Evolutionary conservation across 2,797 vertebrate species (phyloP).

Genomic region (Benthosema pterotum): DNA sequence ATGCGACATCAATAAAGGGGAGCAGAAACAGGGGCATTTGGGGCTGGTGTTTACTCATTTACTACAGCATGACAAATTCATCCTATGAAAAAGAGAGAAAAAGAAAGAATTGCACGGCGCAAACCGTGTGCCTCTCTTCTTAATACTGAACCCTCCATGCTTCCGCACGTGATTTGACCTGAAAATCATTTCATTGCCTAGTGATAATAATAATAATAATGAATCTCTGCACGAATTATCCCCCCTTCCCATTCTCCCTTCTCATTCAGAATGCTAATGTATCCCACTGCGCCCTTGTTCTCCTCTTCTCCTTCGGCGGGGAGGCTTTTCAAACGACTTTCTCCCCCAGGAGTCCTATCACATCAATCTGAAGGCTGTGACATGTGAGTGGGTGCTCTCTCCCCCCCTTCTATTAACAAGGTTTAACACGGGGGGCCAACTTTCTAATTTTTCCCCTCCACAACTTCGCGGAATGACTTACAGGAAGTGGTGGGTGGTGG

Average conservation of each 20-base stretch:
- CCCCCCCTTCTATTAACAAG: conserved; percentile 21
- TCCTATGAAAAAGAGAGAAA: too few species aligned
- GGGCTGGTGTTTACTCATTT: conserved; percentile 10
- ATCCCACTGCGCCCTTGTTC: conserved; percentile 10
- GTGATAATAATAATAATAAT: conserved; percentile 42
- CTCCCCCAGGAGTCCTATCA: conserved; percentile 15
- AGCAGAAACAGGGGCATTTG: background rate
- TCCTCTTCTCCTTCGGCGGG: conserved; percentile 10
- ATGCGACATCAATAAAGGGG: background rate
- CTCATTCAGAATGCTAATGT: conserved; percentile 14
- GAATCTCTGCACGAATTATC: conserved; percentile 18
- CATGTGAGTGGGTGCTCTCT: conserved; percentile 17
- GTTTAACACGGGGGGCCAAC: conserved; percentile 35
- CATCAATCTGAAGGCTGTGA: conserved; percentile 10
- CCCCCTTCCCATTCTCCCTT: conserved; percentile 6
- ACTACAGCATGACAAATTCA: background rate
- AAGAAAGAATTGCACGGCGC: conserved; percentile 28
- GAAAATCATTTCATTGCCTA: conserved; percentile 18
- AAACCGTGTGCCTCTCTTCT: conserved; percentile 23
- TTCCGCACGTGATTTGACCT: conserved; percentile 18
- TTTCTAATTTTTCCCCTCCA: conserved; percentile 41
- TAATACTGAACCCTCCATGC: conserved; percentile 45
- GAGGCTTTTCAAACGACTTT: background rate
- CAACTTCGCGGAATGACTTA: conserved; percentile 40
- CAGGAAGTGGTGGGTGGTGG: too few species aligned